phyloP scores from a whole-genome alignment of 2,888 invertebrate genomes.

The Pterobdella sp. region DNA sequence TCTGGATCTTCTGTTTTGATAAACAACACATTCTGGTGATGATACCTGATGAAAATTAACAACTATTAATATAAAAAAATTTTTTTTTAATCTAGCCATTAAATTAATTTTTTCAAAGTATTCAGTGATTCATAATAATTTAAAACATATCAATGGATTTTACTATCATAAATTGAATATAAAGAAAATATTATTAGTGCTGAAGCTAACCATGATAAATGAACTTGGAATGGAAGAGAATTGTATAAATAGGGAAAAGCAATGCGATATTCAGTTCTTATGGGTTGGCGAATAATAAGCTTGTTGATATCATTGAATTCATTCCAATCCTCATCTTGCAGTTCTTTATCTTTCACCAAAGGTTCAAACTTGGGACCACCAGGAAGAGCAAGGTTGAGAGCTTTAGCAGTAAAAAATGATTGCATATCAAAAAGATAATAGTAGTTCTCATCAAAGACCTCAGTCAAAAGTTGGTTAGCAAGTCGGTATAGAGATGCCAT shows the following conservation, averaged over 20 bases:
- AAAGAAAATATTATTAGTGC: not conserved
- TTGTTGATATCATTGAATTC: constrained; percentile 99
- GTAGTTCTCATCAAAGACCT: constrained; percentile 94
- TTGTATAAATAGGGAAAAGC: constrained; percentile 99
- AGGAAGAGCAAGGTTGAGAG: constrained; percentile 97
- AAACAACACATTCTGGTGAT: constrained; percentile 95
- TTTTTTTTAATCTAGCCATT: not conserved
- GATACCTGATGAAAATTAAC: constrained; percentile 66
- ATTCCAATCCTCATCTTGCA: constrained; percentile 99
- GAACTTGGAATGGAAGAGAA: constrained; percentile 95
- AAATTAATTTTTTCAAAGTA: not conserved
- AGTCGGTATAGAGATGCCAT: constrained; percentile 94
- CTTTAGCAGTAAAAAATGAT: constrained; percentile 99
- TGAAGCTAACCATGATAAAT: constrained; percentile 92
- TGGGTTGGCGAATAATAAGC: constrained; percentile 95
- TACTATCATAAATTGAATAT: not conserved
- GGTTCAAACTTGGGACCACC: constrained; percentile 99
- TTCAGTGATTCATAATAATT: not conserved
- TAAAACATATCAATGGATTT: not conserved
- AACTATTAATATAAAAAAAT: not conserved
- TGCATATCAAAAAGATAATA: constrained; percentile 98
- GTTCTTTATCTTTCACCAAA: constrained; percentile 90
- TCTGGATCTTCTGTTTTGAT: constrained; percentile 99
- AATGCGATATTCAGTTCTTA: constrained; percentile 96
- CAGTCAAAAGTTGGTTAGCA: constrained; percentile 92